Evolutionary conservation across 2,113 vertebrate species (phyloP), one percentile per base, ranked within the genome.

Genomic region (Pomatostomus ruficeps): DNA sequence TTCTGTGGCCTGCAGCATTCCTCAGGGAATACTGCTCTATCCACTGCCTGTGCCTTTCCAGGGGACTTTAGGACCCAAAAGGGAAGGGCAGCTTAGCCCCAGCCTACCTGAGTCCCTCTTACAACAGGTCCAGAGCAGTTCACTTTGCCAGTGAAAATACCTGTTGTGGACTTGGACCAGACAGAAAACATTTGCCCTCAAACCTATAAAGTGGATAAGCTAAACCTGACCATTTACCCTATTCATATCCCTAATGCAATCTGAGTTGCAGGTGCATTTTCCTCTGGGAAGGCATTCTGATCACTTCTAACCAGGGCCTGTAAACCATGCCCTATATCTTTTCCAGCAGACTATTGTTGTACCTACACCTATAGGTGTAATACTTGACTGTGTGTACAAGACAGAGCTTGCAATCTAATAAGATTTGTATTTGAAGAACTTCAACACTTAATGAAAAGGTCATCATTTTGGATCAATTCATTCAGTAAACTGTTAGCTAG

Each of bases 401-500:
- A 45, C 11, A 78, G n/a, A 85, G 16, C 14, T 81, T 84, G 20
- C 14, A 55, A 26, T 72, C 28, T 52, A 63, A 14, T 57, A 14
- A 74, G 46, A 29, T 61, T 49, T 17, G 7, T 51, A 28, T 84
- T 61, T 61, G 62, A 63, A 62, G 20, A 38, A 75, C 38, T 14
- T 36, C 49, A 71, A 20, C n/a, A n/a, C 29, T 43, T 89, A 67
- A 36, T 61, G 83, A 43, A 38, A 78, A 75, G 3, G 25, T 45
- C 9, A 65, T 73, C 0, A 49, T 76, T 91, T 91, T 0, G 0
- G 13, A 66, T 61, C 28, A 70, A 63, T 22, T 77, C 1, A 26
- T 52, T 61, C 35, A 92, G 13, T 62, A 71, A 52, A 83, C n/a
- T 0, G 0, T 73, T 95, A 45, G 15, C 33, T 49, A 57, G 63